Conservation (phyloP, 2,797 vertebrate species). For the Loriculus beryllinus region DNA sequence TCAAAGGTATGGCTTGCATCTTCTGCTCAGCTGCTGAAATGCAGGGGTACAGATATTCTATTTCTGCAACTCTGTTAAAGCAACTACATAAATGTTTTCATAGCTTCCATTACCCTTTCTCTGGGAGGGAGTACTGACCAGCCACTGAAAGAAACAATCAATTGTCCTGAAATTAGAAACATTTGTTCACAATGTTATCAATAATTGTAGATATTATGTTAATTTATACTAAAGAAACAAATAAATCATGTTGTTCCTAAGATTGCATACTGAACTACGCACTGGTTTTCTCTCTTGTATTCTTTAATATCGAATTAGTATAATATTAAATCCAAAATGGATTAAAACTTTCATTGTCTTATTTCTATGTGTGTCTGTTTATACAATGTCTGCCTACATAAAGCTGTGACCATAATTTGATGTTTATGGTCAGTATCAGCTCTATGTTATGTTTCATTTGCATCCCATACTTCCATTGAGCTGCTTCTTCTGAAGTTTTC, state of each 20-base stretch:
- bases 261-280: not conserved
- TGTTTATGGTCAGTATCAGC: not conserved
- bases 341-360: not conserved
- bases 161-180: not conserved
- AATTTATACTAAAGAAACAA: not conserved
- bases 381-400: not conserved
- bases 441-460: not conserved
- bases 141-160: not conserved
- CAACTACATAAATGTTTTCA: not conserved
- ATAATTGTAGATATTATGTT: not conserved
- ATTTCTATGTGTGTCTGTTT: not conserved
- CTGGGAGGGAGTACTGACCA: not conserved
- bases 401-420: not conserved
- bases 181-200: not conserved
- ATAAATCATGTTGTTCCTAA: accelerated
- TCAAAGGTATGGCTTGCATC: not conserved
- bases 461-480: accelerated
- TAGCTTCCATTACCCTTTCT: not conserved
- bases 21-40: not conserved
- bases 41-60: not conserved
- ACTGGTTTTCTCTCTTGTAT: not conserved
- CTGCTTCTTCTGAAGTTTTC: not conserved
- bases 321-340: not conserved
- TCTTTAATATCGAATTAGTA: not conserved
- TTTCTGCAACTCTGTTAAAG: not conserved